A percentile compares a stretch with the other conserved stretches of the same genome.
Conservation (phyloP, 2,888 invertebrate genomes). For the Polia nebulosa region DNA sequence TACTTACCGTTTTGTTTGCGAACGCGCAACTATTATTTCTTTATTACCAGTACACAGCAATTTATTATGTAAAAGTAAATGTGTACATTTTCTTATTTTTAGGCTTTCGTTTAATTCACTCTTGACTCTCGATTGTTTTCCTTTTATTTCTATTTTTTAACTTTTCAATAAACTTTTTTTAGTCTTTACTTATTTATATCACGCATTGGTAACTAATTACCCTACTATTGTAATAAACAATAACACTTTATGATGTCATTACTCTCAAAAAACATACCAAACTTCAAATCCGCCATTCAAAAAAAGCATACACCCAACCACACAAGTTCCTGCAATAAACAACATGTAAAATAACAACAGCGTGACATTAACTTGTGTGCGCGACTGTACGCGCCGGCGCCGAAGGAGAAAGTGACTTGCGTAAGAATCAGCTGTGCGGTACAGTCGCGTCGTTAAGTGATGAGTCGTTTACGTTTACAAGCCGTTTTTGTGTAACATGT, state of each 20-base stretch:
- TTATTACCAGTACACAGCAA: no score
- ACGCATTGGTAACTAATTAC: no score
- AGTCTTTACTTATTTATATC: no score
- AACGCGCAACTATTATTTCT: no score
- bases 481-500: conserved; percentile 30
- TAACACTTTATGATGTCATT: not conserved
- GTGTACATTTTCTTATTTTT: no score
- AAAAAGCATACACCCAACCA: conserved; percentile 2
- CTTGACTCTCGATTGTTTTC: no score
- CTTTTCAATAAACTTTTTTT: no score
- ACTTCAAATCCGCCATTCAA: not conserved
- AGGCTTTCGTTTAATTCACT: no score
- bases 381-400: conserved; percentile 69
- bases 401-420: conserved; percentile 75
- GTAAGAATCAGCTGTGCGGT: conserved; percentile 74
- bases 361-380: conserved; percentile 40
- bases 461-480: conserved; percentile 40
- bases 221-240: not conserved
- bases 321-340: conserved; percentile 24
- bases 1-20: no score
- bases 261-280: not conserved
- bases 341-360: conserved; percentile 17
- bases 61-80: no score
- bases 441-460: conserved; percentile 47
- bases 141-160: no score